Conservation (phyloP, 2,113 vertebrate species). For the Notarius lentiginosus region DNA sequence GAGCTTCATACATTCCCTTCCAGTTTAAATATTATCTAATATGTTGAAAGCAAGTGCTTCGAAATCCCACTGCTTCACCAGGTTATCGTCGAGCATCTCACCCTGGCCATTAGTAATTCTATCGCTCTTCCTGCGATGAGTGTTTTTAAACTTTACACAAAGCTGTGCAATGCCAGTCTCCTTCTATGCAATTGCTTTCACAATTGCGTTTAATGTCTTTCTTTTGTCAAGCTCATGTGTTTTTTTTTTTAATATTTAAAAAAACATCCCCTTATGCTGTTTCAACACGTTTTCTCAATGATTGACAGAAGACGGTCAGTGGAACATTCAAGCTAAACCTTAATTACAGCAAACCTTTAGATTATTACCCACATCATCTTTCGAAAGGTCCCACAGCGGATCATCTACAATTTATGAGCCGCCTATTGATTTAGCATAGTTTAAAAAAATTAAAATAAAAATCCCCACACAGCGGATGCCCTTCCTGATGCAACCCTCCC, state of each 20-base stretch:
- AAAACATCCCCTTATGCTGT: background rate
- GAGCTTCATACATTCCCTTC: background rate
- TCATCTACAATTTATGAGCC: too few relatives aligned
- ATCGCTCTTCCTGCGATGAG: constrained; percentile 23
- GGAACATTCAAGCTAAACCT: background rate
- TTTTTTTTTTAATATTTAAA: background rate
- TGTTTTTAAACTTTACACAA: constrained; percentile 21
- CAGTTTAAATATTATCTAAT: constrained; percentile 38
- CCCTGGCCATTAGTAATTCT: constrained; percentile 31
- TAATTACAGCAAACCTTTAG: background rate
- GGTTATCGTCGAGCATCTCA: constrained; percentile 13
- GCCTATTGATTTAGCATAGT: too few relatives aligned
- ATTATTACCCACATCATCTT: background rate
- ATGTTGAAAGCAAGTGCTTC: constrained; percentile 25
- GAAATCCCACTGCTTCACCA: constrained; percentile 10
- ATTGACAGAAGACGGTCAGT: background rate
- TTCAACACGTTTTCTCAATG: background rate
- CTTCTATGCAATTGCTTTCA: background rate
- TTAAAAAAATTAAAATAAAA: too few relatives aligned
- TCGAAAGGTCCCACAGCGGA: too few relatives aligned
- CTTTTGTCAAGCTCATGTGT: background rate
- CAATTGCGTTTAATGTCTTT: background rate
- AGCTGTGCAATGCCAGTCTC: background rate
- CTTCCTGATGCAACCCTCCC: too few relatives aligned
- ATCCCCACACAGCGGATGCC: too few relatives aligned